A percentile compares a stretch with the other conserved stretches of the same genome.
Evolutionary conservation across 2,797 vertebrate genomes (phyloP).

Genomic region (Semaprochilodus insignis): DNA sequence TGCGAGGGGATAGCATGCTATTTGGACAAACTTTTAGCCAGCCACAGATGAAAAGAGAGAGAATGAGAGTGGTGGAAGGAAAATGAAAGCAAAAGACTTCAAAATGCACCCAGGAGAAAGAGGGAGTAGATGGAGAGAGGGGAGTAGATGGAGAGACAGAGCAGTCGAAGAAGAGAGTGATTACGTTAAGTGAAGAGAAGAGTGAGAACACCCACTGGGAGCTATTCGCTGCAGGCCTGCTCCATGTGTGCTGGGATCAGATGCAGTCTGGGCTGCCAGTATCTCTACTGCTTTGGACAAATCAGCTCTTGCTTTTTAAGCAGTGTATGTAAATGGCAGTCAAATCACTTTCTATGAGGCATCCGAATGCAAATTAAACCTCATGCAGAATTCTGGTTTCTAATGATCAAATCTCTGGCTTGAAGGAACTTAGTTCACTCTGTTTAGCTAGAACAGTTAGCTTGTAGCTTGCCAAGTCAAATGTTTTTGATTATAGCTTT

Average conservation of each 20-base stretch:
- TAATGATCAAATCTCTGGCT: neutral
- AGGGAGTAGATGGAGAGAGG: conserved; percentile 71
- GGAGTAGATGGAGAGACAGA: conserved; percentile 57
- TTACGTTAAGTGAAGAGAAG: neutral
- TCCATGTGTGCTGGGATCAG: conserved; percentile 17
- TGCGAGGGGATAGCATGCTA: neutral
- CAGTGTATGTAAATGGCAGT: neutral
- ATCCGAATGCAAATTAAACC: neutral
- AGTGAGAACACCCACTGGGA: conserved; percentile 22
- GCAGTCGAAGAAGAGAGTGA: conserved; percentile 13
- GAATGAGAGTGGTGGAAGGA: neutral
- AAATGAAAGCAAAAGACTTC: neutral
- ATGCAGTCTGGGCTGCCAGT: neutral
- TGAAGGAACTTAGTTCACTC: neutral
- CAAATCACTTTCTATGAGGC: neutral
- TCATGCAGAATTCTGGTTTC: neutral
- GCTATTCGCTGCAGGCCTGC: conserved; percentile 32
- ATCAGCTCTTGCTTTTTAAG: neutral
- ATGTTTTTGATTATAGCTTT: neutral
- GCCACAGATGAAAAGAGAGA: neutral
- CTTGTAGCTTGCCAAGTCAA: neutral
- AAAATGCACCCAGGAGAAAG: conserved; percentile 67
- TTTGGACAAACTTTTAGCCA: neutral
- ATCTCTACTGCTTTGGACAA: neutral
- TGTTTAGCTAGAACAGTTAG: neutral